Evolutionary conservation across 2,888 invertebrate species (phyloP).

Genomic region (Hypena proboscidalis): DNA sequence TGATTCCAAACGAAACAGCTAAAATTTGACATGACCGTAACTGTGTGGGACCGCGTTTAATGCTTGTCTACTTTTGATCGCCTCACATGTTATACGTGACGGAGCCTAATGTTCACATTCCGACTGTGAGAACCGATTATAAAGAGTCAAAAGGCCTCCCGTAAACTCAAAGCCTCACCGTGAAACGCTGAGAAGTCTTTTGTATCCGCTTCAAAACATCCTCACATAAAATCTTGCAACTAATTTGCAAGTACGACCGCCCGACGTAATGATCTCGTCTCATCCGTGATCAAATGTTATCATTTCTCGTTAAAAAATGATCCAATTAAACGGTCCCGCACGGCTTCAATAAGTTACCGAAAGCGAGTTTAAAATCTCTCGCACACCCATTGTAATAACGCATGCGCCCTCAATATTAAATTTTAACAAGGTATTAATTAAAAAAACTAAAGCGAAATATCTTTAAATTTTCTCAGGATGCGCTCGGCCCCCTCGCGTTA

Average conservation of each 20-base stretch:
- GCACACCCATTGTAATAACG: conserved; percentile 85
- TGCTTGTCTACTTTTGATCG: conserved; percentile 57
- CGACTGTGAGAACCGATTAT: conserved; percentile 46
- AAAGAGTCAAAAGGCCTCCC: conserved; percentile 35
- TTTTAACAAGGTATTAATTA: conserved; percentile 86
- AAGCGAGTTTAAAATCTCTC: conserved; percentile 78
- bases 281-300: conserved; percentile 71
- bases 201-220: conserved; percentile 12
- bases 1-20: conserved; percentile 31
- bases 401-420: conserved; percentile 84
- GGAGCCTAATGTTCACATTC: conserved; percentile 48
- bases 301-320: conserved; percentile 82
- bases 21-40: conserved; percentile 39
- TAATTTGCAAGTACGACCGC: conserved; percentile 59
- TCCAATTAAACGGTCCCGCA: conserved; percentile 76
- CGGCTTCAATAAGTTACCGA: conserved; percentile 80
- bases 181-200: conserved; percentile 21
- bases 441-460: conserved; percentile 85
- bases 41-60: conserved; percentile 49
- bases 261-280: conserved; percentile 61
- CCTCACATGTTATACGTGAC: conserved; percentile 46
- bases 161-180: conserved; percentile 20
- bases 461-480: conserved; percentile 83
- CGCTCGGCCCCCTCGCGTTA: conserved; percentile 74
- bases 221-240: conserved; percentile 30